A percentile compares a stretch with the other conserved stretches of the same genome.
phyloP scores from a whole-genome alignment of 2,888 invertebrate species.

The Coleophora flavipennella region DNA sequence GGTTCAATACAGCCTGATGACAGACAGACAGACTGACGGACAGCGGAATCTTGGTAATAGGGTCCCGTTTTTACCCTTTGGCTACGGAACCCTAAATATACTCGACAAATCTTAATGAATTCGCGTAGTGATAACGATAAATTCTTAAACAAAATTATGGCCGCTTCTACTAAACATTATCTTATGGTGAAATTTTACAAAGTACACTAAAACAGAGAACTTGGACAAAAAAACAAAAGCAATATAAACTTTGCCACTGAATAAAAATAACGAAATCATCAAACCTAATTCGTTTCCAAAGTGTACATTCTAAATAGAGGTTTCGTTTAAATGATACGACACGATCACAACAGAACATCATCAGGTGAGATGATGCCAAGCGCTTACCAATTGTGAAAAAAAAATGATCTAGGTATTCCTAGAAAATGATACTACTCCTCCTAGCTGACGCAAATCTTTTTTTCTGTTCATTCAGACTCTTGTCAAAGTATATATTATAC shows the following conservation, averaged over 20 bases:
- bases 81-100: no score
- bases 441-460: no score
- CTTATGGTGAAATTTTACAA: constrained; percentile 31
- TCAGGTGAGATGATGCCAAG: not conserved
- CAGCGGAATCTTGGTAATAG: no score
- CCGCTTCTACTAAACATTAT: constrained; percentile 38
- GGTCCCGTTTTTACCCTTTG: no score
- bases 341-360: constrained; percentile 5
- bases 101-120: no score
- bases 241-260: constrained; percentile 60
- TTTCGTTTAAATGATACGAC: constrained; percentile 17
- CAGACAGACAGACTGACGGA: no score
- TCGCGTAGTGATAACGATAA: no score
- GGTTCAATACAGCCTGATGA: no score
- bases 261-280: constrained; percentile 58
- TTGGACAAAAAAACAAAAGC: constrained; percentile 43
- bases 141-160: constrained; percentile 14
- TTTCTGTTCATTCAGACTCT: no score
- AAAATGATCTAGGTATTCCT: no score
- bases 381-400: constrained; percentile 4
- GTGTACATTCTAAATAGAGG: constrained; percentile 25
- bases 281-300: constrained; percentile 48
- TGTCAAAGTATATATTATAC: no score
- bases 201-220: constrained; percentile 33
- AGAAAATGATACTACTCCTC: no score